Base-by-base conservation (phyloP, 2,888 invertebrate genomes). In the Andrena trimmerana region DNA sequence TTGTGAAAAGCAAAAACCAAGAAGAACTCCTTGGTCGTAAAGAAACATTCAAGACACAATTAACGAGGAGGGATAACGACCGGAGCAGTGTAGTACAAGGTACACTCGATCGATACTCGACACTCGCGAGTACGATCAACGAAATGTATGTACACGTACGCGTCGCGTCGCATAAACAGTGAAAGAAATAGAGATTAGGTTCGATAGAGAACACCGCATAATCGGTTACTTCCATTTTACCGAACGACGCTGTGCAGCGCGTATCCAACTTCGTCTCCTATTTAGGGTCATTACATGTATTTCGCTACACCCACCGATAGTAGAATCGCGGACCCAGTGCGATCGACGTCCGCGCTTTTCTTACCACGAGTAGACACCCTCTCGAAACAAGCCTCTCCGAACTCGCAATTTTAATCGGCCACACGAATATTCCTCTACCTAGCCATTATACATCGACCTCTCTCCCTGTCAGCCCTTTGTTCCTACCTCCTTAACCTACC, bases 361-460 rank as follows among this genome's bases (percentile, higher is more conserved):
- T 48, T 10, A 48, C 50, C 42, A 0, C 42, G 42, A 42, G 16
- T 16, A 42, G 42, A 16, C 16, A 42, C 42, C 42, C 59, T 62
- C 33, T 13, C 8, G 20, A 20, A 20, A 29, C 68, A n/a, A n/a
- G 54, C 7, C 20, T 63, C 27, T 29, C 13, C 62, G 48, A 59
- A 60, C 31, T 13, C 29, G 63, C 62, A 65, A 7, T 31, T 31
- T 62, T 69, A 60, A 63, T 63, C 63, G 60, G 16, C 74, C 42
- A n/a, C 70, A 27, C 42, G 60, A 70, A 65, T 36, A 36, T 72
- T 48, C n/a, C 50, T 24, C 68, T 68, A 42, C 42, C 42, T 4
- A 42, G 66, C 68, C 73, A 33, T 29, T 68, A 69, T 65, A 65
- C 67, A 81, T 73, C 68, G 72, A 73, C 24, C 72, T 42, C 65